Evolutionary conservation across 2,888 invertebrate genomes (phyloP).

Genomic region (Lithophane semibrunnea): DNA sequence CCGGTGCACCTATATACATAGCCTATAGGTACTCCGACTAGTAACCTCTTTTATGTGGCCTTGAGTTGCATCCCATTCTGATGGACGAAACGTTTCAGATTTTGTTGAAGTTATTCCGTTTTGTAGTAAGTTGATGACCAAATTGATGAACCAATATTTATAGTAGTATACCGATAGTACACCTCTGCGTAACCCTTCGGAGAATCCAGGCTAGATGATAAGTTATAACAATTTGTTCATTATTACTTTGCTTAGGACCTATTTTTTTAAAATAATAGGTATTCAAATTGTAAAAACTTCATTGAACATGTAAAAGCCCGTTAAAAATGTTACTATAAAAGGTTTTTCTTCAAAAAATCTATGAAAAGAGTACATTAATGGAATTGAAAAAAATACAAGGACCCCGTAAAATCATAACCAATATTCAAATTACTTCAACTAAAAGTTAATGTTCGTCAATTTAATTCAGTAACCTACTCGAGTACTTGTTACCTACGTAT

Average conservation of each 20-base stretch:
- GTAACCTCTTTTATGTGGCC: slow-evolving; percentile 33
- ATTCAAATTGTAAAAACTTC: neutral
- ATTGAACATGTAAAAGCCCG: neutral
- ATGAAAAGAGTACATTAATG: neutral
- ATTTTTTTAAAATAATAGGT: neutral
- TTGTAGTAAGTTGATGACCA: too few species aligned
- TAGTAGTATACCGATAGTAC: neutral
- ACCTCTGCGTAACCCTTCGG: neutral
- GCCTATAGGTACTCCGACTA: neutral
- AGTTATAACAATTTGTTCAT: neutral
- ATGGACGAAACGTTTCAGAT: neutral
- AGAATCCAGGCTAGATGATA: neutral
- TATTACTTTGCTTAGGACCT: neutral
- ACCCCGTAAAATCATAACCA: neutral
- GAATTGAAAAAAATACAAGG: neutral
- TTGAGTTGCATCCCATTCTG: slow-evolving; percentile 31
- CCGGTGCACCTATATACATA: slow-evolving; percentile 32
- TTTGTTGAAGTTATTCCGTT: neutral
- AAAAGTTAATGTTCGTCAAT: neutral
- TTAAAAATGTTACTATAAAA: neutral
- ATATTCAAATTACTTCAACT: neutral
- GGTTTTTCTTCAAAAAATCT: neutral
- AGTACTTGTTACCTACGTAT: neutral
- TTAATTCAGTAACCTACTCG: neutral
- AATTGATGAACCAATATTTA: too few species aligned